These are phyloP conservation scores for Capreolus pygargus DNA, from an alignment of 2,113 vertebrate genomes.

Conservation along the genomic window DNA sequence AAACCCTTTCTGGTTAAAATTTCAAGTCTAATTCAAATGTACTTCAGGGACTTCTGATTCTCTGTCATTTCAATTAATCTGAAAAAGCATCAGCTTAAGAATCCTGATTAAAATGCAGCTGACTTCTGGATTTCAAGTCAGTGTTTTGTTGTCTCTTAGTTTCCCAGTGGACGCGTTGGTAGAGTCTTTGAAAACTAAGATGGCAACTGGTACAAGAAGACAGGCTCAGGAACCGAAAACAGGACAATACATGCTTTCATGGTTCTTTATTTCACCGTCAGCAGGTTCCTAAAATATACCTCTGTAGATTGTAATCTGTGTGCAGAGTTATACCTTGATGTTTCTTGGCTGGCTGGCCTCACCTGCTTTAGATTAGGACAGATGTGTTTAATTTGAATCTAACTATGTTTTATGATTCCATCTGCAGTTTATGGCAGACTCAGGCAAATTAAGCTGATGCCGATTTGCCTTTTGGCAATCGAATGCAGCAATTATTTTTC, in stretches of 20 bases:
- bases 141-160: neutral
- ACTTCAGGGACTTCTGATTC: neutral
- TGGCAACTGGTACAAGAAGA: neutral
- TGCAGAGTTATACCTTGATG: slow-evolving; percentile 8
- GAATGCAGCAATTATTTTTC: slow-evolving; percentile 66
- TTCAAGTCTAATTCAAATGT: neutral
- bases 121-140: neutral
- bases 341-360: slow-evolving; percentile 7
- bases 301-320: neutral
- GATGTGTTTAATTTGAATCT: slow-evolving; percentile 68
- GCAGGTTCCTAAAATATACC: neutral
- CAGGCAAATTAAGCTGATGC: slow-evolving; percentile 67
- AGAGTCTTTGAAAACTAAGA: neutral
- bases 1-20: neutral
- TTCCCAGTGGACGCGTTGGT: neutral
- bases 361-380: slow-evolving; percentile 58
- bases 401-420: slow-evolving; percentile 59
- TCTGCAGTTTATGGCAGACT: slow-evolving; percentile 63
- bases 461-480: slow-evolving; percentile 62
- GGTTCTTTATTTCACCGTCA: neutral
- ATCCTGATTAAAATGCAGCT: slow-evolving; percentile 12
- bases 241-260: neutral
- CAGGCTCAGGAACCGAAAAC: neutral
- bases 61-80: slow-evolving; percentile 1
- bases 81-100: neutral